Evolutionary conservation across 2,888 invertebrate genomes (phyloP), one percentile per base, ranked within the genome.

Genomic region (Epistrophe grossulariae): DNA sequence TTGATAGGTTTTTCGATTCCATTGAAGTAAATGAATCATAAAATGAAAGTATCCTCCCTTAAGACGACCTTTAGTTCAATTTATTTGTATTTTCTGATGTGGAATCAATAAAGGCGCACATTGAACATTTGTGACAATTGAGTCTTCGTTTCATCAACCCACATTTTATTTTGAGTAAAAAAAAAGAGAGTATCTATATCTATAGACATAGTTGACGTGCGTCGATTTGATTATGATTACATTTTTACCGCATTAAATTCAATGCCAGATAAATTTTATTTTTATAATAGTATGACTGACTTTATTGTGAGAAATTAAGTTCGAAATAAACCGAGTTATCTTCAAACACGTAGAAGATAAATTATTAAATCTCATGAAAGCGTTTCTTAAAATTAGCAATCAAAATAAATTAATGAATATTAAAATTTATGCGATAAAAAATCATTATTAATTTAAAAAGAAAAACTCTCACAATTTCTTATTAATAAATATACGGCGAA

Each of bases 21-120:
- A 48, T 48, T 66, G 45, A 48, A 66, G 17, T 66, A 66, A 66
- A 66, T 66, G 66, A 66, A 66, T 66, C 66, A 66, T 66, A 66
- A 66, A 66, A 66, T 48, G 45, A 66, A 31, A 66, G 66, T 48
- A 48, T 48, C 31, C 31, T 66, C 66, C 66, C 66, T 13, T 28
- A 31, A 66, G 13, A 66, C 48, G 48, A 66, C 66, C 66, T 28
- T 48, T 8, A 48, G 31, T 48, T 31, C 28, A 66, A 48, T 66
- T 74, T 64, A 74, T 64, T 64, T 38, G 19, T 43, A 64, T 74
- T 74, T 52, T 28, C 6, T 52, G 50, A 55, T 52, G 31, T 31
- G 64, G 11, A 66, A 52, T 76, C 55, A 66, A 76, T 38, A 76
- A 71, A 17, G n/a, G 43, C 50, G 43, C 50, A 24, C 24, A 19